Evolutionary conservation across 2,113 vertebrate genomes (phyloP).

Genomic region (Anguilla rostrata): DNA sequence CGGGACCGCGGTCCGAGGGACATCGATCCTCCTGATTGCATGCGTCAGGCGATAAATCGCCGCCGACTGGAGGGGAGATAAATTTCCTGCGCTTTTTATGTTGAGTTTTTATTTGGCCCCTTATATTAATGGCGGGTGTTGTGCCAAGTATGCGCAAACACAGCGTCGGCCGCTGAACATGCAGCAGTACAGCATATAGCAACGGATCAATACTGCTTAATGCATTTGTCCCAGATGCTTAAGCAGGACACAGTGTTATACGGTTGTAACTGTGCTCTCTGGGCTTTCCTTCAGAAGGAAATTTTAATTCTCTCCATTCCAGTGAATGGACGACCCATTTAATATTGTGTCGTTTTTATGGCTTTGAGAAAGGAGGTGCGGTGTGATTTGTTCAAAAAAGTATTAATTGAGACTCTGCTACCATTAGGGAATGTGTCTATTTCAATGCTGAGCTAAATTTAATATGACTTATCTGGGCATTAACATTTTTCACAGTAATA

Average conservation of each 20-base stretch:
- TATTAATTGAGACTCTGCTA: background rate
- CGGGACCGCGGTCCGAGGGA: conserved; percentile 9
- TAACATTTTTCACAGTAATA: background rate
- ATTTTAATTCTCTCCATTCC: background rate
- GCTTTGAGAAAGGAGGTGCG: background rate
- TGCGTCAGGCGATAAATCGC: conserved; percentile 9
- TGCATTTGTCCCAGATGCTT: background rate
- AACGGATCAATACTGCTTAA: conserved; percentile 17
- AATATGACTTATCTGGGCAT: background rate
- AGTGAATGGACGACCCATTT: background rate
- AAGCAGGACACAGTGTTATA: background rate
- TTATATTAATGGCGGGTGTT: background rate
- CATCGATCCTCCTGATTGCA: conserved; percentile 23
- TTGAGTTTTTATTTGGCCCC: background rate
- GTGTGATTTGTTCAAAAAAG: background rate
- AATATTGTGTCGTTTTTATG: background rate
- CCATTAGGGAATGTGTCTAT: background rate
- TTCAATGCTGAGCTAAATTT: background rate
- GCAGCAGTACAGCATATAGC: background rate
- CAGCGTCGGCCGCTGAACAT: background rate
- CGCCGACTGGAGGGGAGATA: background rate
- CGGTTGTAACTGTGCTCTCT: background rate
- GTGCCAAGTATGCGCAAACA: background rate
- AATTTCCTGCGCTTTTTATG: background rate
- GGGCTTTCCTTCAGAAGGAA: background rate